phyloP scores from a whole-genome alignment of 35 echinoderm and acorn worm genomes.

The Stichopus chloronotus region DNA sequence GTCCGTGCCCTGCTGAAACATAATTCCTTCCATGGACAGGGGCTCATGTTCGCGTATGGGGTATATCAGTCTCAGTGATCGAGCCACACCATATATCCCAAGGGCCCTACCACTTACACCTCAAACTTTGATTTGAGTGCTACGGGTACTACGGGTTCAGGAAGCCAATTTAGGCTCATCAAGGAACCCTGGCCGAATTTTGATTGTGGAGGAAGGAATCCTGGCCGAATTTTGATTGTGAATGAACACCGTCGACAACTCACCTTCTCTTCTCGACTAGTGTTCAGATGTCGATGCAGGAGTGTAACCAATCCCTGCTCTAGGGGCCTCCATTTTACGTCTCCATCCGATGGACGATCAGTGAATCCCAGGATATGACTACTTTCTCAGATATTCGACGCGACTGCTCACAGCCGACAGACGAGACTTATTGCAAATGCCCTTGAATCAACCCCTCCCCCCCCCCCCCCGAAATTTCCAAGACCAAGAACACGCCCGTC shows the following conservation, averaged over 20 bases:
- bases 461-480: neutral
- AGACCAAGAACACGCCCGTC: slow-evolving; percentile 33
- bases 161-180: slow-evolving; percentile 35
- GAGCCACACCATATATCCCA: neutral
- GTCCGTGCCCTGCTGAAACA: neutral
- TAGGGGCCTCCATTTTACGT: neutral
- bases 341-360: slow-evolving; percentile 12
- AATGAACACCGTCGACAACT: neutral
- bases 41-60: neutral
- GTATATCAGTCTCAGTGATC: neutral
- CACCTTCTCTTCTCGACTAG: slow-evolving; percentile 17
- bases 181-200: neutral
- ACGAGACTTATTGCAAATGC: slow-evolving; percentile 11
- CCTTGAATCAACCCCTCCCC: neutral
- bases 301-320: neutral
- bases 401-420: slow-evolving; percentile 6
- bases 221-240: neutral
- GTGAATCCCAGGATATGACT: neutral
- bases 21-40: neutral
- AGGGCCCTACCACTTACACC: neutral
- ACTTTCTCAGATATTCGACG: slow-evolving; percentile 16
- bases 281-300: neutral
- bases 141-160: neutral
- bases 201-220: neutral
- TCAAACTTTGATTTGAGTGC: neutral